Evolutionary conservation across 2,113 vertebrate species (phyloP).

Genomic region (Sinosuthora webbiana): DNA sequence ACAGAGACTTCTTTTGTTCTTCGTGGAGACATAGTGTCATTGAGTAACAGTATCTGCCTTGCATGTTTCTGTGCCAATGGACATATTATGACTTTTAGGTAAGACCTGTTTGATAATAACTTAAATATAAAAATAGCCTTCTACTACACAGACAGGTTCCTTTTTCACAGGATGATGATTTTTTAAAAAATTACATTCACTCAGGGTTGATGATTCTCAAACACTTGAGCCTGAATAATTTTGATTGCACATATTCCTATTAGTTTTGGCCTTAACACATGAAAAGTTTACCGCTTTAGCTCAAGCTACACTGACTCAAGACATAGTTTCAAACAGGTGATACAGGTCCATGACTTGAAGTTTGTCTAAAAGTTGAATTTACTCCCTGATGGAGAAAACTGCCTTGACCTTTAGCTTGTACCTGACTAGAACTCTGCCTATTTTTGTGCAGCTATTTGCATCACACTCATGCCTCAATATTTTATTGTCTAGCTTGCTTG

Average conservation of each 20-base stretch:
- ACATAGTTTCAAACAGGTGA: background rate
- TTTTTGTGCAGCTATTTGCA: background rate
- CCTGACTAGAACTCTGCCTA: background rate
- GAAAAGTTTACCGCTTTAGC: background rate
- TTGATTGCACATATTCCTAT: background rate
- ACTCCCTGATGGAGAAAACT: background rate
- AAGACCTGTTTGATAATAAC: constrained; percentile 43
- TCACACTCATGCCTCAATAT: background rate
- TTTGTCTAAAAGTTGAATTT: background rate
- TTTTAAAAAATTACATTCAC: background rate
- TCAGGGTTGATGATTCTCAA: background rate
- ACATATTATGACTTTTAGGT: constrained; percentile 99
- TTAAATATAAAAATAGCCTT: background rate
- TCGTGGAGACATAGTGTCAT: constrained; percentile 89
- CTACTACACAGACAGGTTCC: background rate
- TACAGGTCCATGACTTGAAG: background rate
- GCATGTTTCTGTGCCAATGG: constrained; percentile 98
- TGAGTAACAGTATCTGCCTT: constrained; percentile 88
- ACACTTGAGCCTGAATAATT: background rate
- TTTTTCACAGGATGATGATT: background rate
- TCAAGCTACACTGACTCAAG: background rate
- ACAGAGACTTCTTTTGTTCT: constrained; percentile 97
- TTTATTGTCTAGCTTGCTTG: background rate
- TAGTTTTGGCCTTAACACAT: background rate
- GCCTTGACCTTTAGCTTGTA: background rate